phyloP scores from a whole-genome alignment of 2,888 invertebrate species.

The Xestia rhomboidea region DNA sequence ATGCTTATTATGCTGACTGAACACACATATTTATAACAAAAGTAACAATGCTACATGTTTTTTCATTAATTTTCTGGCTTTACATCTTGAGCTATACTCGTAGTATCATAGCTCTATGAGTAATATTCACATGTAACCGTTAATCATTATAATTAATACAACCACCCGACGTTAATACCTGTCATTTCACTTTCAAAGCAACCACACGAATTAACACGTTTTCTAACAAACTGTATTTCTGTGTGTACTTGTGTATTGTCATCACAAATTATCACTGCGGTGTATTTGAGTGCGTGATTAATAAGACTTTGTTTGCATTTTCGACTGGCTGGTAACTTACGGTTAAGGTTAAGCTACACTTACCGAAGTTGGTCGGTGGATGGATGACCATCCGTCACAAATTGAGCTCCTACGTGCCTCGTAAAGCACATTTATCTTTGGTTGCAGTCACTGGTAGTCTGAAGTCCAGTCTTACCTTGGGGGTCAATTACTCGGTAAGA shows the following conservation, averaged over 20 bases:
- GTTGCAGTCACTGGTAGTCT: neutral
- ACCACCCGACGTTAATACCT: slow-evolving; percentile 24
- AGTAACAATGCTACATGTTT: neutral
- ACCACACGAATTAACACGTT: slow-evolving; percentile 64
- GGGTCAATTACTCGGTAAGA: neutral
- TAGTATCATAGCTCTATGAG: neutral
- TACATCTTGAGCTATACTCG: neutral
- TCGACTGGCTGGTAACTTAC: neutral
- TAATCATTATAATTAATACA: slow-evolving; percentile 54
- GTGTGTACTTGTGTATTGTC: slow-evolving; percentile 13
- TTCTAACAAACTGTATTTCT: slow-evolving; percentile 34
- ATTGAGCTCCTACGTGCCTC: neutral
- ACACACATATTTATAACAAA: neutral
- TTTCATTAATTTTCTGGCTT: neutral
- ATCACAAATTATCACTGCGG: slow-evolving; percentile 40
- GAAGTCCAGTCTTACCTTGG: neutral
- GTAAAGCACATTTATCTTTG: neutral
- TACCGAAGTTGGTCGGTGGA: neutral
- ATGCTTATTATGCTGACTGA: neutral
- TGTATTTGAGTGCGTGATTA: slow-evolving; percentile 61
- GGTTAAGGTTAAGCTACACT: neutral
- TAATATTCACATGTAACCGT: slow-evolving; percentile 47
- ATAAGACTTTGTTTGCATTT: slow-evolving; percentile 62
- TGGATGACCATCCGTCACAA: neutral
- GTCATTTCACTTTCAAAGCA: slow-evolving; percentile 60